Evolutionary conservation across 1,140 invertebrate species (phyloP), one percentile per base, ranked within the genome.

Genomic region (Spodoptera frugiperda): DNA sequence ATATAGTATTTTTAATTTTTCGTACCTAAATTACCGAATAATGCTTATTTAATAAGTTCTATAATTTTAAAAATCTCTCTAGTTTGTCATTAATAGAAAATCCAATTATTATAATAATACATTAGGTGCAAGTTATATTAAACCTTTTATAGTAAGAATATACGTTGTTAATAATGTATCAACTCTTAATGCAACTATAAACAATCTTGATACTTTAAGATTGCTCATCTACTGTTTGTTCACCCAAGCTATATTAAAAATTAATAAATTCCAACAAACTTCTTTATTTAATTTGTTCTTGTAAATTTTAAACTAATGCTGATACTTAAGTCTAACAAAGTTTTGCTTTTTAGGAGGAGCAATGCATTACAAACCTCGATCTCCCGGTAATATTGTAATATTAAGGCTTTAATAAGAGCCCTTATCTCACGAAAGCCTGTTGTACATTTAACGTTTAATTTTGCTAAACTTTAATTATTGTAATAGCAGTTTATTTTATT

Each of bases 311-410:
- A 44, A 4, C 3, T 5, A 14, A 4, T 14, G 10, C 33, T 39
- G 30, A 44, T 61, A 25, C 8, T 61, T 33, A 76, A 77, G 21
- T 71, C 46, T 75, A 75, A 63, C 15, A n/a, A 63, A 63, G 39
- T 84, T 81, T 87, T 85, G 83, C 70, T 84, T 92, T 93, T 84
- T 92, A 93, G 92, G 91, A 87, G 90, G 86, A 84, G 90, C 86
- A 49, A 87, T 91, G 82, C 85, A 91, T 84, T 93, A 92, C 85
- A 89, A 89, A 78, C 92, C 89, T 82, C 88, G 90, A 76, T 87
- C 86, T 63, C 84, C 90, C 81, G 91, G 91, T 93, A 92, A 77
- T 73, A 77, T 79, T 39, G 33, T 39, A 39, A 39, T 39, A 39
- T 39, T 39, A 77, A 59, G 39, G 25, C 11, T 59, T 59, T 63